Evolutionary conservation across 2,797 vertebrate species (phyloP).

Genomic region (Spinus olivaceus): DNA sequence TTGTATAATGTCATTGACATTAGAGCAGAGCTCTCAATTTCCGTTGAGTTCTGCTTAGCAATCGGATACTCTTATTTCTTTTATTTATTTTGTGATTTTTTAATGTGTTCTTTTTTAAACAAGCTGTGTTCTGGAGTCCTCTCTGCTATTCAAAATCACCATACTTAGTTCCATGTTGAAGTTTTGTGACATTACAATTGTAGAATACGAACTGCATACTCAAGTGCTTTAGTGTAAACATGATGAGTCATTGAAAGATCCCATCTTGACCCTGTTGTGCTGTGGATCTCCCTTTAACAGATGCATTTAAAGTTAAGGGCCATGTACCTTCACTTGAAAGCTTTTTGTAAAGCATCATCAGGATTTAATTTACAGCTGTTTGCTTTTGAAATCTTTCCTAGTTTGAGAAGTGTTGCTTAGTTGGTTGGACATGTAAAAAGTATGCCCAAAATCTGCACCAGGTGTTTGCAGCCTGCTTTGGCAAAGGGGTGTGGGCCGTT

Average conservation of each 20-base stretch:
- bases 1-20: not conserved
- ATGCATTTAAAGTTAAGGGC: not conserved
- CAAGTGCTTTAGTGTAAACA: not conserved
- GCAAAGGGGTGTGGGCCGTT: not conserved
- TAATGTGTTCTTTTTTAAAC: not conserved
- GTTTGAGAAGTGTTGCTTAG: not conserved
- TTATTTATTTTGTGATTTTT: constrained; percentile 16
- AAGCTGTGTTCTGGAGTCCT: not conserved
- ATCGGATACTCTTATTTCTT: constrained; percentile 28
- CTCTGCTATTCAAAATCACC: not conserved
- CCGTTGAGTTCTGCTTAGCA: not conserved
- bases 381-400: not conserved
- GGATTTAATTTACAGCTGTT: not conserved
- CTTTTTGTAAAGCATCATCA: not conserved
- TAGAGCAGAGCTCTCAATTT: not conserved
- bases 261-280: not conserved
- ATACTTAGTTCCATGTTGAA: not conserved
- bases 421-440: not conserved
- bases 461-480: not conserved
- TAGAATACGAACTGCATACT: not conserved
- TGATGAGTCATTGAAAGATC: not conserved
- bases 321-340: not conserved
- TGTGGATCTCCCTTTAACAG: not conserved
- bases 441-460: not conserved
- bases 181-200: not conserved